Conservation (phyloP, 2,797 vertebrate species). For the Psittacula derbiana region DNA sequence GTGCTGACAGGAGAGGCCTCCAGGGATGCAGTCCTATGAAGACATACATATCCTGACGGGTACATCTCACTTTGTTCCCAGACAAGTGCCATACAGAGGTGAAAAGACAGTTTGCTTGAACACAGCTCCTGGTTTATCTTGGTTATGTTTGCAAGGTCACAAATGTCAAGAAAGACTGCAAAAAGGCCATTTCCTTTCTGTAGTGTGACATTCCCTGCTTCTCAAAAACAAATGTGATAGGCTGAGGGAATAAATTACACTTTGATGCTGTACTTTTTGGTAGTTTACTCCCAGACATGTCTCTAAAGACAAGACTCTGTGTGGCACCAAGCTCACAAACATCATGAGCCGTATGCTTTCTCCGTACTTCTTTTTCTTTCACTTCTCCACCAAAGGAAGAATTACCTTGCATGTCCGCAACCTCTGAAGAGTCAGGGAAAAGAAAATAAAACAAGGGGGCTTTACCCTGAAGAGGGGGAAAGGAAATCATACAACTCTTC, state of each 20-base stretch:
- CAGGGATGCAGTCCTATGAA: neutral
- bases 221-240: neutral
- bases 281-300: neutral
- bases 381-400: neutral
- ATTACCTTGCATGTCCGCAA: neutral
- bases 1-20: neutral
- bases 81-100: neutral
- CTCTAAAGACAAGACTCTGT: neutral
- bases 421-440: neutral
- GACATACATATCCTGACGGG: neutral
- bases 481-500: neutral
- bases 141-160: neutral
- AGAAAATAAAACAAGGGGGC: neutral
- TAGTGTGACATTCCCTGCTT: neutral
- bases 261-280: neutral
- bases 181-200: neutral
- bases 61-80: neutral
- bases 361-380: neutral
- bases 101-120: neutral
- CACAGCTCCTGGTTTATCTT: neutral
- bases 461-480: neutral
- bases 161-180: neutral
- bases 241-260: neutral
- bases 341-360: neutral
- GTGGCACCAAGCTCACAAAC: conserved; percentile 25